Percentiles rank a stretch among this genome's conserved stretches.
Evolutionary conservation across 1,140 invertebrate genomes (phyloP).

Genomic region (Pissodes strobi): DNA sequence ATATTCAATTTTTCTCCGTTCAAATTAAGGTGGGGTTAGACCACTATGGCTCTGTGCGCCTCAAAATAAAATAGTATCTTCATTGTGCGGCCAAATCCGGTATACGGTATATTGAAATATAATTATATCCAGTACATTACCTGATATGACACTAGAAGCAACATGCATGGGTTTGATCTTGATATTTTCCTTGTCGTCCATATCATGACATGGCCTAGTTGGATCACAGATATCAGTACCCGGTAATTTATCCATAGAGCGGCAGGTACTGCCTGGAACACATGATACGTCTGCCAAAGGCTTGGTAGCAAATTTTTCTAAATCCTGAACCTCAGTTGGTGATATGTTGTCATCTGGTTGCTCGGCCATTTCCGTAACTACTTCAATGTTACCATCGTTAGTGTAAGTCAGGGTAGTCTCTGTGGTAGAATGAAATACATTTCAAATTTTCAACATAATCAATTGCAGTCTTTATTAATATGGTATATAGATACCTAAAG

Average conservation of each 20-base stretch:
- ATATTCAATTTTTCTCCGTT: too few relatives aligned
- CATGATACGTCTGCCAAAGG: neutral
- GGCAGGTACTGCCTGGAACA: neutral
- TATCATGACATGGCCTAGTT: neutral
- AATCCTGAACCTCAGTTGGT: neutral
- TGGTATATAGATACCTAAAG: too few relatives aligned
- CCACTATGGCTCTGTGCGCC: too few relatives aligned
- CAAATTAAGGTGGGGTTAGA: too few relatives aligned
- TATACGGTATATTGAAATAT: too few relatives aligned
- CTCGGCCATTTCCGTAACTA: conserved; percentile 26
- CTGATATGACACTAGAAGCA: conserved; percentile 18
- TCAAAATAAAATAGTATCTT: too few relatives aligned
- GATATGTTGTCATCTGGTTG: too few relatives aligned
- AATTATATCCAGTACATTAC: too few relatives aligned
- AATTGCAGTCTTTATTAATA: too few relatives aligned
- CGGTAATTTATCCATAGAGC: too few relatives aligned
- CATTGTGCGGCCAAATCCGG: too few relatives aligned
- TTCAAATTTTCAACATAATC: too few relatives aligned
- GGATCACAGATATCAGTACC: neutral
- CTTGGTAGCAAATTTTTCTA: conserved; percentile 8
- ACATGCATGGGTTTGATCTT: neutral
- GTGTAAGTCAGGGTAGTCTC: conserved; percentile 45
- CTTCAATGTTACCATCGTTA: conserved; percentile 46
- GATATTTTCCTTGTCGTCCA: neutral
- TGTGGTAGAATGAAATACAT: conserved; percentile 9